Evolutionary conservation across 2,888 invertebrate species (phyloP), one percentile per base, ranked within the genome.

Genomic region (Acanthoscelides obtectus): DNA sequence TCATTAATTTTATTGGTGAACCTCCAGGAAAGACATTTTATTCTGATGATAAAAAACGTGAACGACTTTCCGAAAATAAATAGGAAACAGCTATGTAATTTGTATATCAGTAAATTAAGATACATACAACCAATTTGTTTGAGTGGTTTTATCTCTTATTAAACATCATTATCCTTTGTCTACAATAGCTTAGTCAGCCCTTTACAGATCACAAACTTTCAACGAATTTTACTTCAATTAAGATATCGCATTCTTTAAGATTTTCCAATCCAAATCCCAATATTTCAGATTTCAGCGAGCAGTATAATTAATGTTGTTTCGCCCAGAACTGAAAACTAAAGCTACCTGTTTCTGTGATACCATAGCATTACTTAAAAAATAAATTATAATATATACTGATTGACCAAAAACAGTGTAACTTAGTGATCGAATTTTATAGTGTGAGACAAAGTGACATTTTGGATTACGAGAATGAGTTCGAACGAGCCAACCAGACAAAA

Each of bases 131-230:
- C 17, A 45, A 45, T 45, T 45, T 45, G 45, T 45, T 45, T 64
- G 27, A 66, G 20, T 63, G n/a, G 64, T 22, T 69, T 22, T 69
- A 67, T 25, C 69, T 69, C 20, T 66, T 71, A 68, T 20, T 17
- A 45, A 45, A 45, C 45, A 45, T 45, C 45, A 45, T 12, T 45
- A 45, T 45, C 45, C 6, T 45, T 25, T 45, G 45, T 12, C 12
- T 45, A 45, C 45, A 12, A 45, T 45, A 1, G 5, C 17, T 12
- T 12, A 12, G 45, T 12, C 6, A 12, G 45, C 17, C 45, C 45
- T 17, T 45, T 45, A n/a, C n/a, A n/a, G n/a, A n/a, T n/a, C n/a
- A n/a, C n/a, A n/a, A n/a, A n/a, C n/a, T n/a, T n/a, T n/a, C n/a
- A n/a, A n/a, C n/a, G n/a, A n/a, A n/a, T n/a, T n/a, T n/a, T n/a